A percentile compares a stretch with the other conserved stretches of the same genome.
Evolutionary conservation across 2,888 invertebrate species (phyloP).

Genomic region (Notodonta ziczac): DNA sequence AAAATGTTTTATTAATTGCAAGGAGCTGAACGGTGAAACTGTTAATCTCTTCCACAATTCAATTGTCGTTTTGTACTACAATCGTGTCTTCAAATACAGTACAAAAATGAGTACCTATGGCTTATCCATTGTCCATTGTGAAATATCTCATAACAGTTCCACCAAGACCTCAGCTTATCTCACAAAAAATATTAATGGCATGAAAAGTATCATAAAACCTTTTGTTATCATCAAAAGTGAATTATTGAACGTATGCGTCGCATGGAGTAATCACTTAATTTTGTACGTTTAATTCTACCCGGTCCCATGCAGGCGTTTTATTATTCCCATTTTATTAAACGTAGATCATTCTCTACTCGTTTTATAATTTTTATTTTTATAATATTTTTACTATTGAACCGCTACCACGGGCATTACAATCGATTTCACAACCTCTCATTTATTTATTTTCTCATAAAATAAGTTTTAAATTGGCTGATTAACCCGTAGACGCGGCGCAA

Average conservation of each 20-base stretch:
- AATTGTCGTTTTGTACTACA: no score
- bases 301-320: constrained; percentile 73
- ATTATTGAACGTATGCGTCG: constrained; percentile 10
- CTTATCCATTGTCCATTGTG: no score
- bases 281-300: constrained; percentile 68
- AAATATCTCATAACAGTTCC: no score
- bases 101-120: no score
- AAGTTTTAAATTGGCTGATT: constrained; percentile 78
- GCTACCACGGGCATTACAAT: constrained; percentile 64
- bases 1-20: constrained; percentile 30
- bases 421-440: constrained; percentile 79
- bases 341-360: constrained; percentile 65
- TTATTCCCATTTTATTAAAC: constrained; percentile 58
- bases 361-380: constrained; percentile 67
- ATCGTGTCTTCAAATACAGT: no score
- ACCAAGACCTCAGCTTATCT: no score
- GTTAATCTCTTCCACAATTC: background rate
- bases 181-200: no score
- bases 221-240: no score
- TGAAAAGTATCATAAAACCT: no score
- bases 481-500: constrained; percentile 63
- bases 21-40: constrained; percentile 24
- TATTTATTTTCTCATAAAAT: constrained; percentile 69
- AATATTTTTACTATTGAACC: constrained; percentile 60
- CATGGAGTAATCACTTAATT: constrained; percentile 50